A percentile compares a stretch with the other conserved stretches of the same genome.
Evolutionary conservation across 2,888 invertebrate species (phyloP).

Genomic region (Tholera decimalis): DNA sequence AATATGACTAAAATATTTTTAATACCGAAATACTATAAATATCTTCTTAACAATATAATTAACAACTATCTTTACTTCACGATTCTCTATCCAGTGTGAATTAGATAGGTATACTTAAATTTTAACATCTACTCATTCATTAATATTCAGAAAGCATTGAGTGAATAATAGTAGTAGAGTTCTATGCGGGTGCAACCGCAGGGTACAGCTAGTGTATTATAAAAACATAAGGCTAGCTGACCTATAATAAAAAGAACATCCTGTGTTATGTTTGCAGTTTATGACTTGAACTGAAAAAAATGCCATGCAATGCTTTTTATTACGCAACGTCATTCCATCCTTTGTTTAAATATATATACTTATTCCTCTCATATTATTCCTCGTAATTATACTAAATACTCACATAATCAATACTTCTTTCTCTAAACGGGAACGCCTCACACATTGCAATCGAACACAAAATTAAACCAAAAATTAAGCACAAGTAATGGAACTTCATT

Average conservation of each 20-base stretch:
- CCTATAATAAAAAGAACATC: not conserved
- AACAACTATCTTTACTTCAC: too few species aligned
- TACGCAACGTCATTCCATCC: not conserved
- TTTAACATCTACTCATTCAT: too few species aligned
- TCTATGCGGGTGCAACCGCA: too few species aligned
- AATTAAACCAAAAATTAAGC: conserved; percentile 74
- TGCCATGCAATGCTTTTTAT: not conserved
- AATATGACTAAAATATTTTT: too few species aligned
- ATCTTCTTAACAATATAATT: too few species aligned
- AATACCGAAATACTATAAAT: too few species aligned
- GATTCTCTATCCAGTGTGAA: too few species aligned
- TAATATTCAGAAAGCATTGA: too few species aligned
- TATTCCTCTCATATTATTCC: not conserved
- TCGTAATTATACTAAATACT: conserved; percentile 66
- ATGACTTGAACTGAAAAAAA: not conserved
- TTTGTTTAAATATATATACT: not conserved
- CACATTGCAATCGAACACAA: conserved; percentile 71
- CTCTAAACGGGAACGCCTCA: conserved; percentile 77
- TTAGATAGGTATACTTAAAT: too few species aligned
- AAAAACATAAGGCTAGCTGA: not conserved
- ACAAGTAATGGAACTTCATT: conserved; percentile 77
- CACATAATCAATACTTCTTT: conserved; percentile 85
- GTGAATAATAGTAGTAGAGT: too few species aligned
- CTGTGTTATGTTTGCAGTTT: not conserved
- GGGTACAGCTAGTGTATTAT: too few species aligned